phyloP scores from a whole-genome alignment of 2,113 vertebrate species.

The Leptodactylus fuscus region DNA sequence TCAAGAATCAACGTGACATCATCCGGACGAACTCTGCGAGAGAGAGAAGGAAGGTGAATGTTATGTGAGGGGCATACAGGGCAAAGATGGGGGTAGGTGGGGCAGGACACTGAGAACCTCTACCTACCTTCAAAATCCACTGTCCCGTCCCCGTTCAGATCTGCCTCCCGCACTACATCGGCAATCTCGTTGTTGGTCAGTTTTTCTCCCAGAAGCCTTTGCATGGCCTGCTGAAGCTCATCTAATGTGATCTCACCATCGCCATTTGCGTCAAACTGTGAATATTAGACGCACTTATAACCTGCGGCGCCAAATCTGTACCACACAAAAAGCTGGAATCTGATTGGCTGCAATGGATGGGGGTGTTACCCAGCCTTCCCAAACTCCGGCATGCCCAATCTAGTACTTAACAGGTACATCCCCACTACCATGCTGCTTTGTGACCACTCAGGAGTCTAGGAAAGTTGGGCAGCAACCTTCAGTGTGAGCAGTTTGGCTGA shows the following conservation, averaged over 20 bases:
- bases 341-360: neutral
- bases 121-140: slow-evolving; percentile 86
- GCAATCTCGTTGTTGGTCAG: slow-evolving; percentile 78
- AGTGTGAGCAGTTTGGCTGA: too few relatives aligned
- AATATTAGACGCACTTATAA: neutral
- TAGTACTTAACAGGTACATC: too few relatives aligned
- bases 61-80: slow-evolving; percentile 2
- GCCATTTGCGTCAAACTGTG: slow-evolving; percentile 84
- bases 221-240: slow-evolving; percentile 81
- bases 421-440: too few relatives aligned
- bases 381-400: too few relatives aligned
- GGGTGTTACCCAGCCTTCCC: too few relatives aligned
- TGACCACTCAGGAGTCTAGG: too few relatives aligned
- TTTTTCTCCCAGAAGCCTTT: slow-evolving; percentile 81
- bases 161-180: slow-evolving; percentile 80
- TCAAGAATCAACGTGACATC: slow-evolving; percentile 63
- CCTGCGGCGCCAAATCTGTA: too few relatives aligned
- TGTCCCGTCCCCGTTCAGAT: slow-evolving; percentile 84
- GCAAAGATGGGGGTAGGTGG: neutral
- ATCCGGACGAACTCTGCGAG: slow-evolving; percentile 63
- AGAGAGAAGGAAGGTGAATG: neutral
- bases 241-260: slow-evolving; percentile 83
- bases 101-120: neutral
- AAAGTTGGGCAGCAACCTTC: too few relatives aligned
- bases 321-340: neutral